Base-by-base conservation (phyloP, 2,888 invertebrate genomes). In the Abrostola tripartita region DNA sequence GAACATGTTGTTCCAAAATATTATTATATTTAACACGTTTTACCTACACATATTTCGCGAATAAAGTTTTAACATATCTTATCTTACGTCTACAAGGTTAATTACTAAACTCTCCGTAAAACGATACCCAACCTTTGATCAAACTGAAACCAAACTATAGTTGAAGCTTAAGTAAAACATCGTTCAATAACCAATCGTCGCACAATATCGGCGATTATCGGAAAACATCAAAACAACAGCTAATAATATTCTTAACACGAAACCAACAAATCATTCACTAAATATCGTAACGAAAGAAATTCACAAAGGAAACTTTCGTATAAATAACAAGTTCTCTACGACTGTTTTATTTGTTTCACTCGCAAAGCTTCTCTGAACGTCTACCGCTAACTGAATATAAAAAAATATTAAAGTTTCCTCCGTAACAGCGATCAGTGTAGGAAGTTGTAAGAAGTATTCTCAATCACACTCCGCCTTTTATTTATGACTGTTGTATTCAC, bases 341-440 rank as follows among this genome's bases (percentile, higher is more conserved):
- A 70, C 71, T 70, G 75, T 82, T 82, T 82, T 77, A 80, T 81
- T 82, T 79, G 76, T 79, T 79, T 71, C 44, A 8, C 37, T 79
- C 37, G 51, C 55, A 53, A 60, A 65, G 61, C 44, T 14, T 47
- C 44, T 53, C 66, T 61, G 55, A 56, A 47, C 47, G n/a, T 9
- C 11, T 9, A 57, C 61, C 64, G 70, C 60, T 77, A 77, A 81
- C 74, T 76, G 78, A 80, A 82, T 79, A 77, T 73, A 75, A 47
- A 42, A 42, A 2, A 44, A 44, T 12, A 71, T 66, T 62, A 54
- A 76, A 81, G 54, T 65, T 81, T 38, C 35, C 47, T 64, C 24
- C 64, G 50, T 6, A 73, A 69, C 52, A 60, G 35, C 65, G 56
- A 74, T 77, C 66, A 72, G 66, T 69, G 61, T 54, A 52, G 50